phyloP scores from a whole-genome alignment of 2,888 invertebrate genomes.

The Lithophane semibrunnea region DNA sequence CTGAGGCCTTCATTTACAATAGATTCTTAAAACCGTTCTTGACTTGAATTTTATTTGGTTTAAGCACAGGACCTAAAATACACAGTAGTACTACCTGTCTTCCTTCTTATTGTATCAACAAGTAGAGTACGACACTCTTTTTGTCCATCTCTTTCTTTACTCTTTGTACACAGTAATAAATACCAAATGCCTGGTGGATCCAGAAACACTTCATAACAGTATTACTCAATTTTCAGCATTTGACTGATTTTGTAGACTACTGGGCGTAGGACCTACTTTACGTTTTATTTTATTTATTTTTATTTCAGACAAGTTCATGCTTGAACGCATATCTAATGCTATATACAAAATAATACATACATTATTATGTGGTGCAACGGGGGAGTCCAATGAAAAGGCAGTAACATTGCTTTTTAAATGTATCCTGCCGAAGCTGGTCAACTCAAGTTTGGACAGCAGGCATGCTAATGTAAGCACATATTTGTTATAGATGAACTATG shows the following conservation, averaged over 20 bases:
- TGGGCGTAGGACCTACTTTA: too few relatives aligned
- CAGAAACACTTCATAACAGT: neutral
- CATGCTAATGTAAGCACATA: slow-evolving; percentile 79
- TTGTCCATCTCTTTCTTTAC: neutral
- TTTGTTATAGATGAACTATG: neutral
- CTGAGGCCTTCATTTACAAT: neutral
- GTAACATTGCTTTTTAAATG: slow-evolving; percentile 83
- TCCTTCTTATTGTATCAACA: neutral
- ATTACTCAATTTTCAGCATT: neutral
- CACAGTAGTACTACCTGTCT: neutral
- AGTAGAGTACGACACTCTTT: neutral
- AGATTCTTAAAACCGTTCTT: neutral
- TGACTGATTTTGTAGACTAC: neutral
- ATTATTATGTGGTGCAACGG: slow-evolving; percentile 74
- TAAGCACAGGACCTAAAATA: neutral
- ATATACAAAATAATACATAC: slow-evolving; percentile 84
- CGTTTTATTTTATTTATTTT: slow-evolving; percentile 4
- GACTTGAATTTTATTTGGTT: neutral
- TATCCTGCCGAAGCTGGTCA: slow-evolving; percentile 82
- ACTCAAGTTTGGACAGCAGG: slow-evolving; percentile 78
- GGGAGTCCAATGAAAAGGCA: slow-evolving; percentile 75
- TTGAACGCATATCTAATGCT: slow-evolving; percentile 76
- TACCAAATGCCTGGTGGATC: neutral
- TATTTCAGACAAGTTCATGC: slow-evolving; percentile 79
- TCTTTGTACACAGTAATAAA: neutral